These are phyloP conservation scores for Oceanodroma leucorhoa DNA, from an alignment of 2,797 vertebrate species.

Conservation along the genomic window DNA sequence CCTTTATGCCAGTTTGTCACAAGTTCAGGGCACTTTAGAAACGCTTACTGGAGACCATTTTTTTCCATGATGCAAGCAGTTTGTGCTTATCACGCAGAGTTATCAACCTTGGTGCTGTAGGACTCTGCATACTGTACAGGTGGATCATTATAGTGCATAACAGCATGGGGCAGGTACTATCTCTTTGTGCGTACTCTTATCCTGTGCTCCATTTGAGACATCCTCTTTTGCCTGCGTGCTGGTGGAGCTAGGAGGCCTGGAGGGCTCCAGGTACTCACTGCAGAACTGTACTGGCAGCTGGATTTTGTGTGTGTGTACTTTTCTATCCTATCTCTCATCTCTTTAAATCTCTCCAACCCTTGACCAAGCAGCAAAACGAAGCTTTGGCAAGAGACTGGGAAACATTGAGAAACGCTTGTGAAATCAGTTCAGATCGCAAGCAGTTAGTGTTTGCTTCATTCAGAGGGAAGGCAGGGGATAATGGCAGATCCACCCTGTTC, in stretches of 20 bases:
- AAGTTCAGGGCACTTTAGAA: slow-evolving; percentile 73
- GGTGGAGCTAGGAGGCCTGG: not conserved
- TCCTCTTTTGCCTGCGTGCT: not conserved
- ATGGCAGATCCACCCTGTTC: slow-evolving; percentile 9
- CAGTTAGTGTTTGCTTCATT: slow-evolving; percentile 12
- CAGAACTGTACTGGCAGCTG: not conserved
- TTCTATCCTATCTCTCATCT: slow-evolving; percentile 6
- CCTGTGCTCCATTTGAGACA: not conserved
- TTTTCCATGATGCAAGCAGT: slow-evolving; percentile 80
- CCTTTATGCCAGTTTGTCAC: slow-evolving; percentile 74
- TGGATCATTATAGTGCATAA: slow-evolving; percentile 43
- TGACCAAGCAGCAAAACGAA: slow-evolving; percentile 41
- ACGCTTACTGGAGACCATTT: slow-evolving; percentile 56
- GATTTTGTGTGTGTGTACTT: not conserved
- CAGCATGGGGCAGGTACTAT: not conserved
- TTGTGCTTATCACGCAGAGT: slow-evolving; percentile 72
- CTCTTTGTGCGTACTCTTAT: not conserved
- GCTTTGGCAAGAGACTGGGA: slow-evolving; percentile 56
- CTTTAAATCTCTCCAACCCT: slow-evolving; percentile 35
- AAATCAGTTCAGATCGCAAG: slow-evolving; percentile 36
- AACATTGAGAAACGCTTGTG: slow-evolving; percentile 55
- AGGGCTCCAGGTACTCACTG: not conserved
- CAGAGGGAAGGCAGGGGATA: not conserved
- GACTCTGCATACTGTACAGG: slow-evolving; percentile 49
- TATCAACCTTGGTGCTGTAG: slow-evolving; percentile 58